Evolutionary conservation across 2,113 vertebrate species (phyloP), one percentile per base, ranked within the genome.

Genomic region (Rhinolophus ferrumequinum): DNA sequence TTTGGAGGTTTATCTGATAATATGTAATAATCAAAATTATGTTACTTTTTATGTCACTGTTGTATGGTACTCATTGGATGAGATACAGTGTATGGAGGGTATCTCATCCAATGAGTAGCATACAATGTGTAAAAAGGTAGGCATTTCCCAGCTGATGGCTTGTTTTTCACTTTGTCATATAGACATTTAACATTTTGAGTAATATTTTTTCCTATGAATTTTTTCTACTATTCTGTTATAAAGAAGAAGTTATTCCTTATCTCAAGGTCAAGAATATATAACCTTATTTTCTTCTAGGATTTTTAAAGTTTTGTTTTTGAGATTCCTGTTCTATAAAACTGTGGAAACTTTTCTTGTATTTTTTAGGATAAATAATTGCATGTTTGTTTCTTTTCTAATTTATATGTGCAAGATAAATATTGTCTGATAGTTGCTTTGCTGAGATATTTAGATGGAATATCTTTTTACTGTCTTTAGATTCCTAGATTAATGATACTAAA

Each of bases 401-500:
- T 91, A 15, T 84, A 26, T 87, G 26, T 93, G 22, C 19, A 93
- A 90, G 47, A 41, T 87, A 41, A 77, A 47, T 88, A 81, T 69
- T 83, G 28, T n/a, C 44, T 54, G 9, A 24, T 72, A 79, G 19
- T 82, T 54, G 44, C 8, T 94, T 69, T 81, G 3, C 88, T 82
- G 75, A 9, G 9, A 14, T 87, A 80, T 67, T 81, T 92, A 72
- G 3, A 19, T 89, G 4, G 12, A 79, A n/a, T 90, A n/a, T 62
- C 77, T 82, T 95, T 77, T 35, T 9, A 90, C 67, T 85, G n/a
- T 47, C 58, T 95, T 87, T 54, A 85, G 7, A 30, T 73, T 77
- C 19, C 91, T 88, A 79, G 26, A 58, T 67, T 94, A 88, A 79
- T 76, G 11, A 54, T 87, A 58, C n/a, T 97, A 83, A 97, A 47